These are phyloP conservation scores for Atopsyche davidsoni DNA, from an alignment of 1,140 invertebrate genomes.

Conservation along the genomic window DNA sequence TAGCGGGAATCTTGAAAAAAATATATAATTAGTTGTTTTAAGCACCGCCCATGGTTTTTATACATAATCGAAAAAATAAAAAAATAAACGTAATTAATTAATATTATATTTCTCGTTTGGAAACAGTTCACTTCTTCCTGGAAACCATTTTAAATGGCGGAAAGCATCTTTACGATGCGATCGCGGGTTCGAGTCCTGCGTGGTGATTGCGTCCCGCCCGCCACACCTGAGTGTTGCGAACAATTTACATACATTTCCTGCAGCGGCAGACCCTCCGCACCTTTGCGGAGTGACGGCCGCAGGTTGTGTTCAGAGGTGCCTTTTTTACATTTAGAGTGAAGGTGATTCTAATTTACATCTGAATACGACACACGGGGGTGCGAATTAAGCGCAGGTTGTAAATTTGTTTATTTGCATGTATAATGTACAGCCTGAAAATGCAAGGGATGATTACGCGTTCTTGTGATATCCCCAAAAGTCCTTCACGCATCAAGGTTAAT, in stretches of 20 bases:
- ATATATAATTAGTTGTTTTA: too few relatives aligned
- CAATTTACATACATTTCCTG: slow-evolving; percentile 28
- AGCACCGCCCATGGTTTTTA: too few relatives aligned
- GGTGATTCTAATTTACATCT: slow-evolving; percentile 24
- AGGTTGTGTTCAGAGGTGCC: slow-evolving; percentile 20
- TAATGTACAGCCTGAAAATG: too few relatives aligned
- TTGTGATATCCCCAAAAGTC: too few relatives aligned
- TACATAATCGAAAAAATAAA: too few relatives aligned
- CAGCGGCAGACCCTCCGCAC: neutral
- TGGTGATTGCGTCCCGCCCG: slow-evolving; percentile 14
- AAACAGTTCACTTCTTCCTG: neutral
- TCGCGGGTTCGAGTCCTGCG: slow-evolving; percentile 7
- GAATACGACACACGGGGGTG: slow-evolving; percentile 5
- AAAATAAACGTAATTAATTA: too few relatives aligned
- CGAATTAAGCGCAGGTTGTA: neutral
- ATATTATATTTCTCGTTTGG: too few relatives aligned
- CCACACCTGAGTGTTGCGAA: slow-evolving; percentile 19
- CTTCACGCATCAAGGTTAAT: too few relatives aligned
- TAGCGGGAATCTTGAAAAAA: too few relatives aligned
- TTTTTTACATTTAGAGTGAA: slow-evolving; percentile 29
- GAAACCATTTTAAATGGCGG: neutral
- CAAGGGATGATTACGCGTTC: too few relatives aligned
- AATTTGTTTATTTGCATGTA: neutral
- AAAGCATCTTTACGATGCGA: slow-evolving; percentile 21
- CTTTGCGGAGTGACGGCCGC: neutral